Percentiles rank a stretch among this genome's conserved stretches.
Evolutionary conservation across 1,140 invertebrate genomes (phyloP).

Genomic region (Anastrepha ludens): DNA sequence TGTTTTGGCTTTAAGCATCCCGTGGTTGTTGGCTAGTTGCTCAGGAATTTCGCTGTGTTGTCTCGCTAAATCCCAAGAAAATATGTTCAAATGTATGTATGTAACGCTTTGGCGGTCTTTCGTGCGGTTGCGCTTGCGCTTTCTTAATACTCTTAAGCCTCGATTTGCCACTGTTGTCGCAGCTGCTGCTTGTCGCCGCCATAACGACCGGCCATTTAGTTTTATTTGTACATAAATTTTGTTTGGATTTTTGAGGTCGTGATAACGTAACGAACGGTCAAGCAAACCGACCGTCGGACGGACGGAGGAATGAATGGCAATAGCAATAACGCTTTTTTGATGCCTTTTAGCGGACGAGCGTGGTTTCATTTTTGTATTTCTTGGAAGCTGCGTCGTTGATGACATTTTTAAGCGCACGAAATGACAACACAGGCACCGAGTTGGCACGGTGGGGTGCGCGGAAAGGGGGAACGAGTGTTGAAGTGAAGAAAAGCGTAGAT

Average conservation of each 20-base stretch:
- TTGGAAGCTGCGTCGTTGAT: slow-evolving; percentile 34
- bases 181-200: slow-evolving; percentile 1
- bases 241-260: slow-evolving; percentile 52
- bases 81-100: slow-evolving; percentile 18
- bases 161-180: not conserved
- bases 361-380: slow-evolving; percentile 44
- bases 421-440: not conserved
- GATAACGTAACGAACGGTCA: slow-evolving; percentile 43
- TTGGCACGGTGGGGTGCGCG: not conserved
- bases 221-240: slow-evolving; percentile 52
- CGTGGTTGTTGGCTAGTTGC: not conserved
- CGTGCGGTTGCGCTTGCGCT: slow-evolving; percentile 37
- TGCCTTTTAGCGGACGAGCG: not conserved
- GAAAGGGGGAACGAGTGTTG: not conserved
- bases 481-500: not conserved
- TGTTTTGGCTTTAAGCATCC: slow-evolving; percentile 27
- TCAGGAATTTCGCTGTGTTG: slow-evolving; percentile 27
- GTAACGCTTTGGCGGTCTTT: not conserved
- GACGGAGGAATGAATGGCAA: not conserved
- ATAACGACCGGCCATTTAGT: slow-evolving; percentile 46
- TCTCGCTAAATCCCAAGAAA: not conserved
- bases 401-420: slow-evolving; percentile 19
- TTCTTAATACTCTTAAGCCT: slow-evolving; percentile 25
- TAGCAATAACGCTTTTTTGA: slow-evolving; percentile 17
- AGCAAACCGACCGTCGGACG: too few species aligned